A percentile compares a stretch with the other conserved stretches of the same genome.
phyloP scores from a whole-genome alignment of 2,888 invertebrate genomes.

The Heliconius ethilla region DNA sequence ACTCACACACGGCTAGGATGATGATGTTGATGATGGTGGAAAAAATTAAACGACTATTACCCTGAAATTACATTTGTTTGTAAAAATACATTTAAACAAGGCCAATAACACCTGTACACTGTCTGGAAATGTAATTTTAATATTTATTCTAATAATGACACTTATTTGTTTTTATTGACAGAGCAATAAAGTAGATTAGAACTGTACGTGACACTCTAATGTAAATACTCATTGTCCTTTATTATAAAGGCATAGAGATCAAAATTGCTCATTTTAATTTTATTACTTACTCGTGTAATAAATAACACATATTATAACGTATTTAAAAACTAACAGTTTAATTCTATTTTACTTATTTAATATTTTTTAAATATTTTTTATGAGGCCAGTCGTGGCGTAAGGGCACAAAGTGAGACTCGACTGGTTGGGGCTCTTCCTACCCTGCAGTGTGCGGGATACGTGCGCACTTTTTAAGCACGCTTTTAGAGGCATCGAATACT shows the following conservation, averaged over 20 bases:
- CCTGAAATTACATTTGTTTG: not conserved
- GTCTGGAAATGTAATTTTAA: not conserved
- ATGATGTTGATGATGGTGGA: too few relatives aligned
- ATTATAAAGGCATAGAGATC: constrained; percentile 14
- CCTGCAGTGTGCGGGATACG: too few relatives aligned
- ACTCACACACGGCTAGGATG: too few relatives aligned
- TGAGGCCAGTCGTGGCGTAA: too few relatives aligned
- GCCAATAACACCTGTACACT: not conserved
- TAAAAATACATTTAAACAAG: not conserved
- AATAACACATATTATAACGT: constrained; percentile 23
- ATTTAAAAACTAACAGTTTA: constrained; percentile 24
- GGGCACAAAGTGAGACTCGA: too few relatives aligned
- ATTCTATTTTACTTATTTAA: not conserved
- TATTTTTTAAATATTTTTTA: not conserved
- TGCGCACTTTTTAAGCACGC: not conserved
- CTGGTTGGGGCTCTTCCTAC: too few relatives aligned
- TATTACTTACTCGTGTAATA: not conserved
- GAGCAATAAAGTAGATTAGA: constrained; percentile 34
- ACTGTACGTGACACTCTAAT: constrained; percentile 29
- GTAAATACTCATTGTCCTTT: constrained; percentile 10
- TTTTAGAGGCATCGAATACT: not conserved
- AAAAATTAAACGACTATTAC: not conserved
- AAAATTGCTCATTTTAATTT: constrained; percentile 10
- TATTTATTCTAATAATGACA: constrained; percentile 28
- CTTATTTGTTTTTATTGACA: constrained; percentile 29